phyloP scores from a whole-genome alignment of 2,797 vertebrate genomes.

The Alauda arvensis region DNA sequence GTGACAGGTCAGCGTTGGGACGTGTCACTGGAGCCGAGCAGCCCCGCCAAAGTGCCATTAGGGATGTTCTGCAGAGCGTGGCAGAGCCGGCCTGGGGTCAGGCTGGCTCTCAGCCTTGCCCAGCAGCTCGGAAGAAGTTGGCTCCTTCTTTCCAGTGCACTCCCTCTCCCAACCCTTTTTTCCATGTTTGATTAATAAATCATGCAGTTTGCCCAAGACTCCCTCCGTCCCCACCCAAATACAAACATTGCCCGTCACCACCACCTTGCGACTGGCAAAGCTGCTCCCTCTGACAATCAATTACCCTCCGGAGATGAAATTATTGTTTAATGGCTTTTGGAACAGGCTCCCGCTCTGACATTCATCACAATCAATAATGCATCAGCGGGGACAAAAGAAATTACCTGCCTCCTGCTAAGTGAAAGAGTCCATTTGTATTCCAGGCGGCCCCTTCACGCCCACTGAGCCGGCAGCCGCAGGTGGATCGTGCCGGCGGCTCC shows the following conservation, averaged over 20 bases:
- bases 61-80: background rate
- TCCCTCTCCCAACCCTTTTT: conserved; percentile 44
- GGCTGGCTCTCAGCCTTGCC: background rate
- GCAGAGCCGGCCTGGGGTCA: rapidly evolving
- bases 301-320: conserved; percentile 80
- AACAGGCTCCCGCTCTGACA: conserved; percentile 76
- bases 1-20: rapidly evolving
- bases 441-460: conserved; percentile 49
- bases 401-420: conserved; percentile 78
- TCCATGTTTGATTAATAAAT: conserved; percentile 69
- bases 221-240: conserved; percentile 56
- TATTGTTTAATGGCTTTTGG: conserved; percentile 82
- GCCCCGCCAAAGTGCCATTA: background rate
- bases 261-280: conserved; percentile 65
- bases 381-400: conserved; percentile 80
- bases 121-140: conserved; percentile 3
- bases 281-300: conserved; percentile 76
- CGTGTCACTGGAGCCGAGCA: background rate
- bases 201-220: conserved; percentile 63
- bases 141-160: background rate
- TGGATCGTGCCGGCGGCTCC: background rate
- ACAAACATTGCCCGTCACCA: conserved; percentile 63
- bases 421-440: conserved; percentile 75
- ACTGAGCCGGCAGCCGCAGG: conserved; percentile 53
- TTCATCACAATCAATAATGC: conserved; percentile 83